Percentiles rank a stretch among this genome's conserved stretches.
Conservation (phyloP, 2,113 vertebrate genomes). For the Oncorhynchus mykiss region DNA sequence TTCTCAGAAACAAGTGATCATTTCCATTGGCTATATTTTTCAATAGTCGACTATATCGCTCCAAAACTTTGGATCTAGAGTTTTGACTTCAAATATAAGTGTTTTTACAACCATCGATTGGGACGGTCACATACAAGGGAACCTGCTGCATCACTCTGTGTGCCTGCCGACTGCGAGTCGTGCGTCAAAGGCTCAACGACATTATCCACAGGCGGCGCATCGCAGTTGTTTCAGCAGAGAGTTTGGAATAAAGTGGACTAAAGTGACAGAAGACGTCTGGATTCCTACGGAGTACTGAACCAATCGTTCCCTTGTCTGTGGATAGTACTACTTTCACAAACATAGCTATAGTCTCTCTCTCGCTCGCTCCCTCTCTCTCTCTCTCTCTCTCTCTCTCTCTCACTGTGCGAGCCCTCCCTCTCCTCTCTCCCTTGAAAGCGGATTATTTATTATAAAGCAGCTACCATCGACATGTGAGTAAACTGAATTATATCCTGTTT, state of each 20-base stretch:
- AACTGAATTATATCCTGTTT: background rate
- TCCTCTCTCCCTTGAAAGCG: background rate
- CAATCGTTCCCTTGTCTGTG: background rate
- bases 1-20: no score
- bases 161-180: background rate
- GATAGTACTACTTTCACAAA: background rate
- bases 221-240: background rate
- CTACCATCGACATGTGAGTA: constrained; percentile 64
- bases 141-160: background rate
- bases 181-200: background rate
- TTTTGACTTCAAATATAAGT: background rate
- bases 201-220: background rate
- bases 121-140: background rate
- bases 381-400: constrained; percentile 12
- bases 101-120: background rate
- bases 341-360: background rate
- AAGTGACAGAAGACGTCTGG: background rate
- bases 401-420: background rate
- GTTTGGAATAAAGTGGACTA: background rate
- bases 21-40: no score
- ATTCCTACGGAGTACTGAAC: background rate
- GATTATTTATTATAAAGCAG: constrained; percentile 48
- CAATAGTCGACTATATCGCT: background rate
- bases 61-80: background rate
- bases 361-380: constrained; percentile 6